phyloP scores from a whole-genome alignment of 2,888 invertebrate species.

The Conops quadrifasciatus region DNA sequence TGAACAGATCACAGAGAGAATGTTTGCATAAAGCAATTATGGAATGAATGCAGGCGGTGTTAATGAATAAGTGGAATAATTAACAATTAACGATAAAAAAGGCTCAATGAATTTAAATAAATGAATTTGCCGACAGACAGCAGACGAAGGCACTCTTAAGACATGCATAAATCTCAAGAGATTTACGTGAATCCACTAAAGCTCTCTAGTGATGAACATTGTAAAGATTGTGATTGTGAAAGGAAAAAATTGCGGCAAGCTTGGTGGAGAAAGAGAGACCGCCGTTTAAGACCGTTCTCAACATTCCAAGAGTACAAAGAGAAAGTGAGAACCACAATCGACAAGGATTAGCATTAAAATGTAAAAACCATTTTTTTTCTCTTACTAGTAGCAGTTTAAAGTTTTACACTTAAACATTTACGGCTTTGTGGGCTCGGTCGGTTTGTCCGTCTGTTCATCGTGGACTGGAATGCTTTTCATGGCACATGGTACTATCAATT shows the following conservation, averaged over 20 bases:
- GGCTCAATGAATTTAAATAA: no score
- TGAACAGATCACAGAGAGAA: no score
- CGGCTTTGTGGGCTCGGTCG: background rate
- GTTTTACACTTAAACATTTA: constrained; percentile 10
- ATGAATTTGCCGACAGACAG: no score
- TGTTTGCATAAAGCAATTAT: no score
- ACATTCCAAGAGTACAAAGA: no score
- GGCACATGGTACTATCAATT: background rate
- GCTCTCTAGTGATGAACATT: constrained; percentile 6
- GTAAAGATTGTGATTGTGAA: background rate
- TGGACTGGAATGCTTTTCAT: constrained; percentile 27
- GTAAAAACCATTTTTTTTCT: constrained; percentile 17
- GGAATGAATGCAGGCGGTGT: no score
- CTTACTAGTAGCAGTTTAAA: constrained; percentile 12
- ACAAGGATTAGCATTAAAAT: constrained; percentile 49
- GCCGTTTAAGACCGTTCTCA: no score
- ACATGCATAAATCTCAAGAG: no score
- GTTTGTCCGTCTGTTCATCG: constrained; percentile 1
- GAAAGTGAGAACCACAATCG: constrained; percentile 5
- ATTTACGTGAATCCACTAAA: constrained; percentile 4
- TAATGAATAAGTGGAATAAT: no score
- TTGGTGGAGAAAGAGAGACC: background rate
- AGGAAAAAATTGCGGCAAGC: background rate
- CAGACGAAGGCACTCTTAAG: no score
- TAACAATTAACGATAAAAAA: no score